Evolutionary conservation across 2,113 vertebrate species (phyloP).

Genomic region (Naja naja): DNA sequence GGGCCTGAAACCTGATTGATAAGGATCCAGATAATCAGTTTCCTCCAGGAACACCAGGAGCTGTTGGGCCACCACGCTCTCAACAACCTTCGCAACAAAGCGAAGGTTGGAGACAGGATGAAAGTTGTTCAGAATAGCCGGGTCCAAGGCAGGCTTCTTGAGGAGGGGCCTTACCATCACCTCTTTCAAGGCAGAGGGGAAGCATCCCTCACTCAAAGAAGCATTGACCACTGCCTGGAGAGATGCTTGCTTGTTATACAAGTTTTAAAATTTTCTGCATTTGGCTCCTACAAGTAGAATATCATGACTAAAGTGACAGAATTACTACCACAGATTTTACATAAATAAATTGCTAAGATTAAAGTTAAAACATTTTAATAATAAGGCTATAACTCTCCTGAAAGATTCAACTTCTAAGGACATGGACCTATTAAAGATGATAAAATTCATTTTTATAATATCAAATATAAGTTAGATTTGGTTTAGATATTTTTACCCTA

Average conservation of each 20-base stretch:
- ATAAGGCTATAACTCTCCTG: background rate
- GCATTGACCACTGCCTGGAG: too few relatives aligned
- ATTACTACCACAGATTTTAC: background rate
- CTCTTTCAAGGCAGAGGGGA: too few relatives aligned
- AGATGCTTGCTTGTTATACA: background rate
- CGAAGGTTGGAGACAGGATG: too few relatives aligned
- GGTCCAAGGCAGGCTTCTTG: too few relatives aligned
- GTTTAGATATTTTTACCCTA: background rate
- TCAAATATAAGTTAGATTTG: background rate
- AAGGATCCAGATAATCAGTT: too few relatives aligned
- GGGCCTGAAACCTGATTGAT: too few relatives aligned
- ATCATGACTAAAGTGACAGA: background rate
- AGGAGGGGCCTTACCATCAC: too few relatives aligned
- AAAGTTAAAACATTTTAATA: background rate
- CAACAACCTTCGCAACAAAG: too few relatives aligned
- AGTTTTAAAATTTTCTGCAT: background rate
- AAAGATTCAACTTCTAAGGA: background rate
- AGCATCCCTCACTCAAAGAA: too few relatives aligned
- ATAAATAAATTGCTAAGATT: background rate
- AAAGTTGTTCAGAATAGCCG: too few relatives aligned
- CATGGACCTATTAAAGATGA: background rate
- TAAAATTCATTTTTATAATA: background rate
- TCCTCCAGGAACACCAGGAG: too few relatives aligned
- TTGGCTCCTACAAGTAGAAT: background rate
- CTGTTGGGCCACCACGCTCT: too few relatives aligned